Evolutionary conservation across 2,888 invertebrate genomes (phyloP), one percentile per base, ranked within the genome.

Genomic region (Melipona beecheii): DNA sequence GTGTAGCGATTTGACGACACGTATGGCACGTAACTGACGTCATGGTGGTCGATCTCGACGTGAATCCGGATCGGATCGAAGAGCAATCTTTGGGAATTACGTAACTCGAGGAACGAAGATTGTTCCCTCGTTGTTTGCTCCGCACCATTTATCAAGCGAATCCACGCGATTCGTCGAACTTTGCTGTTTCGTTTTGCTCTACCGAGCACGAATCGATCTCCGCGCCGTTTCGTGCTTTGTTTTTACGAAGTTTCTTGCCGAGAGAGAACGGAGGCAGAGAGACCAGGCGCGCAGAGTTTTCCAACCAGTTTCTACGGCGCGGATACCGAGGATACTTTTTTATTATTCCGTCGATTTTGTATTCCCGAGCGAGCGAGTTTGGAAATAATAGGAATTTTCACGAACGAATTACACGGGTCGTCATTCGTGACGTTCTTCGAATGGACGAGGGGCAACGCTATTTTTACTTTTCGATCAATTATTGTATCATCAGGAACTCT

Each of bases 61-160:
- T 36, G 56, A 64, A 66, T 66, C 78, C 24, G 43, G 81, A 69
- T 79, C 70, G 80, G 82, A 86, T 83, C 69, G 78, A 76, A 68
- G 60, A 54, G 69, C 72, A 75, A 84, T 86, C 80, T 86, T 69
- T 68, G 49, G 84, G 66, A 86, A 86, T 87, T 87, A 84, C 78
- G 24, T 65, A 87, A 87, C 78, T 78, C 50, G 60, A 19, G 2
- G 65, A 58, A 78, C 66, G 15, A 75, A 69, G 50, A 50, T 49
- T 60, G 60, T 78, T 71, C 80, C 65, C 71, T 74, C 84, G 36
- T 74, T 43, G 5, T 56, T 43, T 24, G 62, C 21, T 64, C 27
- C 58, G 78, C 36, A 50, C 66, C 84, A 80, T 87, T 87, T 87
- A 80, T 87, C 82, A 82, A 69, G 58, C 65, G 75, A 65, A 70